Base-by-base conservation (phyloP, 2,888 invertebrate species). In the Agonopterix arenella region DNA sequence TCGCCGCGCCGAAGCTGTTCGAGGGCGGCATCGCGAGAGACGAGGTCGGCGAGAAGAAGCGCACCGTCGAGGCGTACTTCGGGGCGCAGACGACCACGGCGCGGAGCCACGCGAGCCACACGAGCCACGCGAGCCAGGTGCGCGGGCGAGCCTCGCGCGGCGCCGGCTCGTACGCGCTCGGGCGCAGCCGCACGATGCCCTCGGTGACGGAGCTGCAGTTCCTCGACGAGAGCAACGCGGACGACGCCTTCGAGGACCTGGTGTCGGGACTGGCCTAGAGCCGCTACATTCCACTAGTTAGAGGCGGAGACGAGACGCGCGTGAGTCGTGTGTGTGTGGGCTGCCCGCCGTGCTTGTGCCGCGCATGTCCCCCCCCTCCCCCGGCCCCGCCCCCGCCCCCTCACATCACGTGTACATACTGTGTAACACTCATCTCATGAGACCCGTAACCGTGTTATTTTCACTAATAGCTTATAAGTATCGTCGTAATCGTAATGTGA, bases 241-340 rank as follows among this genome's bases (percentile, higher is more conserved):
- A 97, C 76, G 93, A 93, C 88, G 95, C 95, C 62, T 97, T 97
- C 89, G 96, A 97, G 78, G 93, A 94, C 82, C 91, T 97, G 66
- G 95, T 96, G 90, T 90, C 91, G 85, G 90, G 80, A 81, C 85
- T 89, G 73, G 81, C 85, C 70, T 86, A 84, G 76, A 73, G 71
- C 65, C 66, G 47, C 60, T 54, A 82, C 86, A 86, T 86, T 86
- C 86, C 86, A 83, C 81, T 83, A 78, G 80, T 74, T 80, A 81
- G 77, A 72, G 74, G 73, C 73, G 73, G 77, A 80, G 80, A 69
- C 80, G 84, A 85, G 84, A 82, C 84, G 83, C 85, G 84, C 84
- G 86, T 85, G 85, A 85, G 84, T 84, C 80, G 84, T 77, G 84
- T 86, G 86, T 85, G 89, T 84, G 89, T 85, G 86, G 80, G 76